phyloP scores from a whole-genome alignment of 2,113 vertebrate species.

The Tiliqua scincoides region DNA sequence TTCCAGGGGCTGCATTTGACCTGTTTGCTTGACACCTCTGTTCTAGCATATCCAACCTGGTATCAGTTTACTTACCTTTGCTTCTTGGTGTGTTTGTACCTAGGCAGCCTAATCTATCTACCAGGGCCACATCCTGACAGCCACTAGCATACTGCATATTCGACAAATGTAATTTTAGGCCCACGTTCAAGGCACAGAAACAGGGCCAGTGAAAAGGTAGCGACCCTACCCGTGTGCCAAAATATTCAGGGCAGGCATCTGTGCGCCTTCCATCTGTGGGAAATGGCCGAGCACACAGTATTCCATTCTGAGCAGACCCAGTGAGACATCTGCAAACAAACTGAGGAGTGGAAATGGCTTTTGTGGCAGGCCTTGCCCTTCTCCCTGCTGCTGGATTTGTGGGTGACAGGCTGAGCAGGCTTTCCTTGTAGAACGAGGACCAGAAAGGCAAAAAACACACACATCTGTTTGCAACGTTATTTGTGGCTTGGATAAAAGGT shows the following conservation, averaged over 20 bases:
- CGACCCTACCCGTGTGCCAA: too few relatives aligned
- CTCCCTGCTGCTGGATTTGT: background rate
- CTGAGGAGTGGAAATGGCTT: background rate
- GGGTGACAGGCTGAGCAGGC: background rate
- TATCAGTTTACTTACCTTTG: background rate
- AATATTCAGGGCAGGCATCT: background rate
- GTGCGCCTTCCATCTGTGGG: background rate
- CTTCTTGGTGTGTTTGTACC: too few relatives aligned
- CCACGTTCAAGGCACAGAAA: background rate
- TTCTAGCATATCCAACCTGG: too few relatives aligned
- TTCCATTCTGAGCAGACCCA: background rate
- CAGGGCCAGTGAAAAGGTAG: background rate
- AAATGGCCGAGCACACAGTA: background rate
- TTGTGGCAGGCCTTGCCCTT: background rate
- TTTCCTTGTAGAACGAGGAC: background rate
- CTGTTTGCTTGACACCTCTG: too few relatives aligned
- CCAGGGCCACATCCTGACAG: background rate
- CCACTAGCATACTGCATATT: background rate
- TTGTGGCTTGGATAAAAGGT: conserved; percentile 8
- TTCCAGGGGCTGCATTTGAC: too few relatives aligned
- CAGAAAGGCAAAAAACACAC: background rate
- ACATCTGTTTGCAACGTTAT: background rate
- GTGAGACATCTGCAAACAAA: background rate
- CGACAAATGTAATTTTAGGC: background rate
- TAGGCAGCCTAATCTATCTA: too few relatives aligned